phyloP scores from a whole-genome alignment of 2,888 invertebrate species.

The Mesorhabditis spiculigera region DNA sequence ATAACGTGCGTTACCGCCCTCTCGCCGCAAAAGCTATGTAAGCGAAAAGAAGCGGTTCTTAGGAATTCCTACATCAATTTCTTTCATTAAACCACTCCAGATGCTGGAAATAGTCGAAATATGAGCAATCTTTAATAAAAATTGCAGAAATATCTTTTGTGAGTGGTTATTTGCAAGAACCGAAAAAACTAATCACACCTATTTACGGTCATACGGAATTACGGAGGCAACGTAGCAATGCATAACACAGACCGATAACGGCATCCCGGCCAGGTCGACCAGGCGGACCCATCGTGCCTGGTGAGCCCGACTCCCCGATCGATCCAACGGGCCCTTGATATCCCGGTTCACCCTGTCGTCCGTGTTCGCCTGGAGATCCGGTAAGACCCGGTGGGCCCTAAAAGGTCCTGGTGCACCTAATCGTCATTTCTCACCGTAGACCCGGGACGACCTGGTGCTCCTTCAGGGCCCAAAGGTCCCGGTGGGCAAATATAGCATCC shows the following conservation, averaged over 20 bases:
- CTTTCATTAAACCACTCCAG: no score
- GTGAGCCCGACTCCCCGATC: background rate
- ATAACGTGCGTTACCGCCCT: no score
- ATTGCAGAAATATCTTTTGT: no score
- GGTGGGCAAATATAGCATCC: constrained; percentile 3
- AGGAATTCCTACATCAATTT: no score
- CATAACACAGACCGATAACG: background rate
- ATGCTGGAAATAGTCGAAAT: no score
- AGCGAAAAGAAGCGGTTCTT: no score
- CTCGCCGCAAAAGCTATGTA: no score
- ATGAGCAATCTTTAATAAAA: no score
- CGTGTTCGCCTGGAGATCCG: background rate
- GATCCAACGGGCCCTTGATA: background rate
- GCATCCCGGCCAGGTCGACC: background rate
- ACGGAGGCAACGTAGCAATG: background rate
- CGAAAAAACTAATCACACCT: background rate
- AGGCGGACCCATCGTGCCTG: background rate
- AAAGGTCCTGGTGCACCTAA: background rate
- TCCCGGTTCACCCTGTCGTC: background rate
- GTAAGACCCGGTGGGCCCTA: background rate
- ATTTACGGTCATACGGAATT: background rate
- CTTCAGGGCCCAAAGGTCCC: background rate
- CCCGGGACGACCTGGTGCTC: background rate
- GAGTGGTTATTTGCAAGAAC: no score
- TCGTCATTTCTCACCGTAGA: background rate